phyloP scores from a whole-genome alignment of 2,888 invertebrate species.

The Sturmia bella region DNA sequence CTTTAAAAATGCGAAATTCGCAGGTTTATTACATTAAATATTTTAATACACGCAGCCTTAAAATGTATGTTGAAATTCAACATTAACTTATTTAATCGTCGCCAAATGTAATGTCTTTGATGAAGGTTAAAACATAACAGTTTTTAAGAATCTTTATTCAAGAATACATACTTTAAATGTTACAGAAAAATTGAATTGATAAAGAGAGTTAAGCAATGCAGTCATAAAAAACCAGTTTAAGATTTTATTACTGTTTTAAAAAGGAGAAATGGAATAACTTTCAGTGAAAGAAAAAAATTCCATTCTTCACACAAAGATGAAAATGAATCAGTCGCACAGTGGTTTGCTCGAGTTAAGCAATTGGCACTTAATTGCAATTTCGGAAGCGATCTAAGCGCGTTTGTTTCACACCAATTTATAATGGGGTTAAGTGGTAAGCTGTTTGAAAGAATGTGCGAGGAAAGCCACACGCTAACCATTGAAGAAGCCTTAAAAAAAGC shows the following conservation, averaged over 20 bases:
- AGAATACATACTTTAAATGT: too few species aligned
- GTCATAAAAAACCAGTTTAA: neutral
- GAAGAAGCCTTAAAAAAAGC: conserved; percentile 50
- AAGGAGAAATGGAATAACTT: conserved; percentile 10
- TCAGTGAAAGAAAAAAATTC: conserved; percentile 28
- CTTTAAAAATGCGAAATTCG: too few species aligned
- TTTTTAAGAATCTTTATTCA: too few species aligned
- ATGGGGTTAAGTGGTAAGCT: conserved; percentile 47
- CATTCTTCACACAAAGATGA: conserved; percentile 15
- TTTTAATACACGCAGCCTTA: too few species aligned
- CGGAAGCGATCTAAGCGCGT: conserved; percentile 44
- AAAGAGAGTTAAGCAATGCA: too few species aligned
- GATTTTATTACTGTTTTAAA: too few species aligned
- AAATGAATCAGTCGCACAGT: conserved; percentile 47
- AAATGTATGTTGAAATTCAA: too few species aligned
- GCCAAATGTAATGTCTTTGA: too few species aligned
- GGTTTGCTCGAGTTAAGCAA: conserved; percentile 59
- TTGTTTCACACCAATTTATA: conserved; percentile 42
- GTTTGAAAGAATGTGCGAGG: conserved; percentile 65
- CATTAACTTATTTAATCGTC: too few species aligned
- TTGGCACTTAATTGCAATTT: conserved; percentile 63
- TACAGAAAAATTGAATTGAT: too few species aligned
- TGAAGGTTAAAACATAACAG: too few species aligned
- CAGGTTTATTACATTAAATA: too few species aligned
- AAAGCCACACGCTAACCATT: conserved; percentile 62